Base-by-base conservation (phyloP, 2,888 invertebrate genomes). In the Dasypogon diadema region DNA sequence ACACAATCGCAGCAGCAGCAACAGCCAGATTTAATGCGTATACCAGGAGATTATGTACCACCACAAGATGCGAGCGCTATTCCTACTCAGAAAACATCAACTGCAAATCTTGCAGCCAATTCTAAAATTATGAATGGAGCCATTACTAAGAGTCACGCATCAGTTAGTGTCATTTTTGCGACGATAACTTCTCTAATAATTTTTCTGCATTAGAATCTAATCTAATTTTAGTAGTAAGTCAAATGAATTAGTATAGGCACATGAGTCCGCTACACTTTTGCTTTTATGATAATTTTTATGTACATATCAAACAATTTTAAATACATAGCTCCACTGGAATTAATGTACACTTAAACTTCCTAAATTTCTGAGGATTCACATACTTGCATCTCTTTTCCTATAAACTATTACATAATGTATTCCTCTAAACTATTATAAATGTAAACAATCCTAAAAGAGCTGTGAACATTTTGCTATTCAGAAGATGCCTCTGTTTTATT, bases 1-100 rank as follows among this genome's bases (percentile, higher is more conserved):
- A 70, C 76, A 5, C 79, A 80, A 0, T 80, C 80, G 1, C 79
- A 81, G 0, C 75, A 76, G 55, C 58, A 73, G 30, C 68, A 56
- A 42, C 60, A 60, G 6, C 75, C 73, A 12, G 42, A 56, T 2
- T 16, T 48, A 16, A 21, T 54, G 37, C 73, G 12, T 2, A 70
- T 60, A 6, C 65, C 74, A 63, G 63, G 46, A 12, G 54, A 37
- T 21, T 16, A 22, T 24, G 4, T n/a, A 4, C 70, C 76, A 34
- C 75, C 73, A 14, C 54, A 54, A 14, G 14, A 48, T 5, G 2
- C 55, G 22, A 60, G 34, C 16, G 34, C 18, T 16, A 1, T 60
- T n/a, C 74, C 76, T 16, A 76, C 75, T 22, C 77, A 77, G 16
- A 77, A 58, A 48, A 73, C 76, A 16, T 76, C 77, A 21, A 74